Evolutionary conservation across 1,140 invertebrate species (phyloP).

Genomic region (Cherax quadricarinatus): DNA sequence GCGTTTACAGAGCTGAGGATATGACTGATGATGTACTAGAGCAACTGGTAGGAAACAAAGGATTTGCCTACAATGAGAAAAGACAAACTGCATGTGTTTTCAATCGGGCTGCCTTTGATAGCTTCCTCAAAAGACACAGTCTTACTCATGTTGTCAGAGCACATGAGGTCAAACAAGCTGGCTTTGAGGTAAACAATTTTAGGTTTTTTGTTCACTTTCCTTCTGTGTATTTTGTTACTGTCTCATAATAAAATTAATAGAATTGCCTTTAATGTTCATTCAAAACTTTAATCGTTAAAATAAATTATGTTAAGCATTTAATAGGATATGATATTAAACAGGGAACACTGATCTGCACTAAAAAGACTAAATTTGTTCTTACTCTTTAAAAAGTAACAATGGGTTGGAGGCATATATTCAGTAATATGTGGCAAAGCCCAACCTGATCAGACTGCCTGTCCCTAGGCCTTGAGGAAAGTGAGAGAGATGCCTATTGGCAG

Average conservation of each 20-base stretch:
- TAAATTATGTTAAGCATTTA: too few relatives aligned
- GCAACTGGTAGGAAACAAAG: constrained; percentile 81
- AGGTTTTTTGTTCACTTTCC: neutral
- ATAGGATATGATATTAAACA: too few relatives aligned
- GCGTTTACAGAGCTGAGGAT: constrained; percentile 24
- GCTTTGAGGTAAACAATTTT: constrained; percentile 81
- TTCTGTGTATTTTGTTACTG: constrained; percentile 27
- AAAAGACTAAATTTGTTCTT: too few relatives aligned
- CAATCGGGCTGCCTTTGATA: constrained; percentile 82
- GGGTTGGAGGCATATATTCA: too few relatives aligned
- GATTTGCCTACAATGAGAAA: constrained; percentile 83
- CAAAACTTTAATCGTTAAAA: too few relatives aligned
- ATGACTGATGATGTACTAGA: constrained; percentile 76
- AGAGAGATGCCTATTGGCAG: too few relatives aligned
- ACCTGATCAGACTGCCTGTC: too few relatives aligned
- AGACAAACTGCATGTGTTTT: constrained; percentile 86
- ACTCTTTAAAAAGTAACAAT: too few relatives aligned
- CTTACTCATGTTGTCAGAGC: constrained; percentile 84
- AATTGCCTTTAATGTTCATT: too few relatives aligned
- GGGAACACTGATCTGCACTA: too few relatives aligned
- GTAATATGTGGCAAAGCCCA: too few relatives aligned
- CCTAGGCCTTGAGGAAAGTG: too few relatives aligned
- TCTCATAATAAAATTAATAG: neutral
- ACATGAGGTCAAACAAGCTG: constrained; percentile 84
- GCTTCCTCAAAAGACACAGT: constrained; percentile 82